Evolutionary conservation across 2,888 invertebrate species (phyloP), one percentile per base, ranked within the genome.

Genomic region (Apamea monoglypha): DNA sequence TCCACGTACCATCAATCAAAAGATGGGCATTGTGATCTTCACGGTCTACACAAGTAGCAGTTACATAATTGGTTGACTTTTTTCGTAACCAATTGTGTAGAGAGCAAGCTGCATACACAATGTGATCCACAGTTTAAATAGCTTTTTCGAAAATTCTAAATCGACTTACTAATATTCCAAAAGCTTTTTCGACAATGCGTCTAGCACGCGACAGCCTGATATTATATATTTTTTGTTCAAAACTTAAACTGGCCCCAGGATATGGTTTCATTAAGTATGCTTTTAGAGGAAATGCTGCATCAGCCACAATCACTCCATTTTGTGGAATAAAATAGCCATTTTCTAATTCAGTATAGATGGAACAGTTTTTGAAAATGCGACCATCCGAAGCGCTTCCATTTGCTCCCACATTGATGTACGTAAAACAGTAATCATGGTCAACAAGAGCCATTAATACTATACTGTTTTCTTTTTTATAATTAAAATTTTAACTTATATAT

Each of bases 371-470:
- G 67, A 84, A 79, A 75, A 82, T 74, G 44, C 85, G 81, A 44
- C 82, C 81, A 84, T 85, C 80, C 32, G 78, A 80, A 53, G 59
- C 59, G n/a, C 59, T 59, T 59, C 59, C 59, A 59, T 59, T 59
- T 59, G 59, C 59, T 4, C 59, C 90, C 32, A 88, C 80, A 81
- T 88, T 76, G 53, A 80, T 80, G 61, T 82, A 83, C 36, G 82
- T 67, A 83, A 88, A 89, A 67, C 80, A 70, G 71, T 87, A 89
- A 61, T 88, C 76, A 75, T 84, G 75, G 72, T 84, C 79, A 53
- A 89, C 89, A 56, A 89, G 61, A 61, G 89, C 91, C 76, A 91
- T 75, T 56, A 91, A 82, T 32, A 91, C 87, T 50, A 88, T 84
- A 64, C 89, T 89, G 68, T 87, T 86, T 21, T 40, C 53, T 74